phyloP scores from a whole-genome alignment of 2,888 invertebrate species.

The Nomada fabriciana region DNA sequence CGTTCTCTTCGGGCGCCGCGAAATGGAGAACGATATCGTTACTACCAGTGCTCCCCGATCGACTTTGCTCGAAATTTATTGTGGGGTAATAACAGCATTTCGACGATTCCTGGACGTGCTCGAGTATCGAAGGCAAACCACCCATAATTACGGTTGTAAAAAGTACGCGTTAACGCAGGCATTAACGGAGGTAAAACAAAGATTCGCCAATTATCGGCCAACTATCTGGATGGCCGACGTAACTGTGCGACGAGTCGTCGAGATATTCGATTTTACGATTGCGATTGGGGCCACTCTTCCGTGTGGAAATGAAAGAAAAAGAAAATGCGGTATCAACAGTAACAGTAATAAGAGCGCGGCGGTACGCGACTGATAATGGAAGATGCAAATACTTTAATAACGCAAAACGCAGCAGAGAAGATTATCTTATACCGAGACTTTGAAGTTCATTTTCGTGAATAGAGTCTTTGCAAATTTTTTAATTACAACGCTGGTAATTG shows the following conservation, averaged over 20 bases:
- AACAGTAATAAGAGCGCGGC: not conserved
- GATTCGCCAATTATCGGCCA: slow-evolving; percentile 32
- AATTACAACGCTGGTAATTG: no score
- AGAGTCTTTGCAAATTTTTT: no score
- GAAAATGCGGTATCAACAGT: not conserved
- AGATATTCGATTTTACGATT: slow-evolving; percentile 3
- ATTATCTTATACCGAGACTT: no score
- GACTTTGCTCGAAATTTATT: slow-evolving; percentile 63
- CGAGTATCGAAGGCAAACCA: slow-evolving; percentile 8
- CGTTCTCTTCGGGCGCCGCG: not conserved
- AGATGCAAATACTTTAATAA: not conserved
- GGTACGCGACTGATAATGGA: not conserved
- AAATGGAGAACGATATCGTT: slow-evolving; percentile 16
- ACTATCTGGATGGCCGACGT: no score
- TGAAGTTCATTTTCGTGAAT: no score
- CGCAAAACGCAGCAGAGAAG: not conserved
- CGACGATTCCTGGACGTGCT: slow-evolving; percentile 36
- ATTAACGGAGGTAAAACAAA: slow-evolving; percentile 60
- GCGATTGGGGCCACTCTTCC: not conserved
- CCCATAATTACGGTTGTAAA: slow-evolving; percentile 60
- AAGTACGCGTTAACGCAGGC: slow-evolving; percentile 60
- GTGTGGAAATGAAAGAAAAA: not conserved
- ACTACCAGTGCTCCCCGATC: slow-evolving; percentile 26
- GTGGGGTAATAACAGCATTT: slow-evolving; percentile 64
- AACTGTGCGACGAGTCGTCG: not conserved